Percentiles rank a stretch among this genome's conserved stretches.
Evolutionary conservation across 2,797 vertebrate genomes (phyloP).

Genomic region (Zenarchopterus dispar): DNA sequence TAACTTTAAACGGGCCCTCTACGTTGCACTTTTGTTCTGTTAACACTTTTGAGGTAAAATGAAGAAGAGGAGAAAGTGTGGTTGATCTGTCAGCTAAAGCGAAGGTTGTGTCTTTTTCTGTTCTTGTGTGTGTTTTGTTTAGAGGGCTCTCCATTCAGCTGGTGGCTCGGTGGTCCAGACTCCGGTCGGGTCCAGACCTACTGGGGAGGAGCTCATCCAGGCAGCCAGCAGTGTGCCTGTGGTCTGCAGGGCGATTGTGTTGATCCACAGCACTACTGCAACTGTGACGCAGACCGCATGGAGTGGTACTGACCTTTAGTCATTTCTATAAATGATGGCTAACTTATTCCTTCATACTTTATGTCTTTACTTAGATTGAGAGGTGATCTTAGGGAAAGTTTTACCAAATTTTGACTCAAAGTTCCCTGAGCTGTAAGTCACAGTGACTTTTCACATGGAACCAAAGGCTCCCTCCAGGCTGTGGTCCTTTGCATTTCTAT

Average conservation of each 20-base stretch:
- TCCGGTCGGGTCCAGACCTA: conserved; percentile 87
- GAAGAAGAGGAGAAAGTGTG: no score
- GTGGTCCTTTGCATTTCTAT: background rate
- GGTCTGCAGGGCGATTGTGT: conserved; percentile 88
- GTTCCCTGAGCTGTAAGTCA: background rate
- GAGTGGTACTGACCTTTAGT: conserved; percentile 84
- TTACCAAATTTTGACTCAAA: no score
- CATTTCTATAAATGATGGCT: background rate
- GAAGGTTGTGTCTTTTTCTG: background rate
- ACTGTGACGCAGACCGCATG: conserved; percentile 89
- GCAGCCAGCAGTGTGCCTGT: conserved; percentile 88
- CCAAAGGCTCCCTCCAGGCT: background rate
- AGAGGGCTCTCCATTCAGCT: conserved; percentile 89
- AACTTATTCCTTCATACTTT: background rate
- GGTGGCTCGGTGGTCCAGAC: conserved; percentile 91
- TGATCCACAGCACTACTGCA: conserved; percentile 89
- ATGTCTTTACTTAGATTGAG: no score
- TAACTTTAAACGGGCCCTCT: no score
- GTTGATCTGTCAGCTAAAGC: background rate
- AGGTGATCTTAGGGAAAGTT: no score
- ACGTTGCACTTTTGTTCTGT: no score
- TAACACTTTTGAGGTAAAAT: no score
- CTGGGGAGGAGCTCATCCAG: conserved; percentile 89
- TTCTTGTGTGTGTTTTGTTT: conserved; percentile 30
- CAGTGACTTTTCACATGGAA: background rate